A percentile compares a stretch with the other conserved stretches of the same genome.
phyloP scores from a whole-genome alignment of 2,797 vertebrate species.

The Paguma larvata region DNA sequence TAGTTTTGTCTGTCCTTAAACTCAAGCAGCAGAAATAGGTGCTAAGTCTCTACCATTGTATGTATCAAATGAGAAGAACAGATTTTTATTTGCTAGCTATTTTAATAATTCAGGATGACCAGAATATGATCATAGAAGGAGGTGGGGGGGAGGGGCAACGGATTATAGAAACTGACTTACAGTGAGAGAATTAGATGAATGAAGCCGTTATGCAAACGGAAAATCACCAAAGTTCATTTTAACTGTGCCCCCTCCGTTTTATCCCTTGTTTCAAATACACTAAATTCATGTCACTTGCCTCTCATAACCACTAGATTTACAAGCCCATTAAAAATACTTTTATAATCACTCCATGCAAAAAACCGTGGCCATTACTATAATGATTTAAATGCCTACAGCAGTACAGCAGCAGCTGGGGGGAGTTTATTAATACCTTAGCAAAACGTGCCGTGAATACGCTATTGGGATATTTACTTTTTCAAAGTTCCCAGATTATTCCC shows the following conservation, averaged over 20 bases:
- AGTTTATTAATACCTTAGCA: conserved; percentile 60
- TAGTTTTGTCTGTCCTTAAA: neutral
- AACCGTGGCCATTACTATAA: neutral
- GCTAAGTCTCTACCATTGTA: neutral
- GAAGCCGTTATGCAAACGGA: conserved; percentile 51
- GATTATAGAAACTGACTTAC: conserved; percentile 15
- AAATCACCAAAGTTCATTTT: conserved; percentile 52
- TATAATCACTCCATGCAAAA: conserved; percentile 50
- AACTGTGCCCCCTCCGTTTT: conserved; percentile 31
- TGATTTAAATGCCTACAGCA: conserved; percentile 55
- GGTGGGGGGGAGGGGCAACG: neutral
- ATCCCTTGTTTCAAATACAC: conserved; percentile 53
- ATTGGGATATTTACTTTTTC: neutral
- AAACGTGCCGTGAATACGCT: neutral
- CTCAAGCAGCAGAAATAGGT: neutral
- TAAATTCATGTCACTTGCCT: conserved; percentile 65
- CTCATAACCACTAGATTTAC: conserved; percentile 54
- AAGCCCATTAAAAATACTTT: conserved; percentile 70
- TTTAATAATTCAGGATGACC: conserved; percentile 14
- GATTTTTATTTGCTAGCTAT: conserved; percentile 32
- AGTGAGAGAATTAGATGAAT: conserved; percentile 21
- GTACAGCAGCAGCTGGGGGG: neutral
- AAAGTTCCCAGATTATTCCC: neutral
- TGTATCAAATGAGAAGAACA: conserved; percentile 16
- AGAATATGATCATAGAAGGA: neutral